These are phyloP conservation scores for Pantala flavescens DNA, from an alignment of 1,140 invertebrate genomes.

Conservation along the genomic window DNA sequence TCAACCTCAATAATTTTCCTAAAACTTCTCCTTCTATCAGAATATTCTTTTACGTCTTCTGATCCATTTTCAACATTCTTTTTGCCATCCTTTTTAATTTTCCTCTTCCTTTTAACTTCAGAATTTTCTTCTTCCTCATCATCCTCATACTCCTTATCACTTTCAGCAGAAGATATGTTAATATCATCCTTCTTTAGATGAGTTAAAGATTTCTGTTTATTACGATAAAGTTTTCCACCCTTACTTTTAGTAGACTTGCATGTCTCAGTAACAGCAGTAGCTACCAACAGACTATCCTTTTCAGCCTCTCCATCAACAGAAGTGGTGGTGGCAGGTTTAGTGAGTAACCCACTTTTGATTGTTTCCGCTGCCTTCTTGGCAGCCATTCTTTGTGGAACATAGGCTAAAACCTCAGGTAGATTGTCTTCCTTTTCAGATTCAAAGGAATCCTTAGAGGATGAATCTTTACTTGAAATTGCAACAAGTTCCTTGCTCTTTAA, in stretches of 20 bases:
- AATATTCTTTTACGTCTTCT: neutral
- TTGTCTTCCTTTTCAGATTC: conserved; percentile 14
- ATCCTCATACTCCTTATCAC: conserved; percentile 29
- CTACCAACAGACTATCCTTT: conserved; percentile 29
- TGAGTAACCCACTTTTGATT: conserved; percentile 63
- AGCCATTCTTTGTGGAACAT: conserved; percentile 79
- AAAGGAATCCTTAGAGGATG: conserved; percentile 7
- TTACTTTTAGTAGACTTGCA: conserved; percentile 25
- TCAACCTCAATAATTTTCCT: neutral
- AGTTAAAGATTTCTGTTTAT: neutral
- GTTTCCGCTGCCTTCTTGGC: conserved; percentile 84
- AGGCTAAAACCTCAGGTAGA: conserved; percentile 36
- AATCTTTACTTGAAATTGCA: neutral
- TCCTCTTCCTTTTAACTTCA: conserved; percentile 34
- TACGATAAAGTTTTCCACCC: conserved; percentile 4
- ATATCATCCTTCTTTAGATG: neutral
- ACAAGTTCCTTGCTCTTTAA: neutral
- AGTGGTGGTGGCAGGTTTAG: conserved; percentile 41
- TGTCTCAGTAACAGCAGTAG: neutral
- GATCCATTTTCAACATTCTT: conserved; percentile 16
- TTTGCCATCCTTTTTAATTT: conserved; percentile 29
- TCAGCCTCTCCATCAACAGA: conserved; percentile 31
- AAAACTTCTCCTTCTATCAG: conserved; percentile 20
- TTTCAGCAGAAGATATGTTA: conserved; percentile 26
- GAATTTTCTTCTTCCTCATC: conserved; percentile 34